phyloP scores from a whole-genome alignment of 2,797 vertebrate genomes.

The Vipera ursinii region DNA sequence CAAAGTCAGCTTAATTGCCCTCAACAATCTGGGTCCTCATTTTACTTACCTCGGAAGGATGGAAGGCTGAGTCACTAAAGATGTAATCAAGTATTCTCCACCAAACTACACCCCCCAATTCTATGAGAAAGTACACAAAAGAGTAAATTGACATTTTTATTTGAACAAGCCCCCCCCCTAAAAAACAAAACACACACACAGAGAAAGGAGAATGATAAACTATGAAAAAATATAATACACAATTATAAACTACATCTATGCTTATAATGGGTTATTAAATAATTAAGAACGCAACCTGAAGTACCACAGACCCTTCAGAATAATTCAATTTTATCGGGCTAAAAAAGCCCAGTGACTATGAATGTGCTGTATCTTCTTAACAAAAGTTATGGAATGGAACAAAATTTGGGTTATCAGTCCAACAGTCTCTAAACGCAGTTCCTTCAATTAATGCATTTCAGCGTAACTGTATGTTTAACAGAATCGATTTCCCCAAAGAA shows the following conservation, averaged over 20 bases:
- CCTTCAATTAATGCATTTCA: slow-evolving; percentile 72
- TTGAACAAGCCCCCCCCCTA: slow-evolving; percentile 67
- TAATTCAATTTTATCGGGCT: slow-evolving; percentile 74
- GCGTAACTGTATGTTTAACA: slow-evolving; percentile 69
- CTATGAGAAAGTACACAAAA: slow-evolving; percentile 56
- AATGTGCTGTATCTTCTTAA: slow-evolving; percentile 75
- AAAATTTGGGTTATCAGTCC: slow-evolving; percentile 73
- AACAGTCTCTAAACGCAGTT: slow-evolving; percentile 70
- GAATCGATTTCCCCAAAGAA: slow-evolving; percentile 62
- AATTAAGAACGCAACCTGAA: slow-evolving; percentile 92
- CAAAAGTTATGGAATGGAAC: slow-evolving; percentile 63
- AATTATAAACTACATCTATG: slow-evolving; percentile 79
- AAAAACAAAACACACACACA: slow-evolving; percentile 67
- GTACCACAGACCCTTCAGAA: slow-evolving; percentile 86
- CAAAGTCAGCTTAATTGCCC: too few species aligned
- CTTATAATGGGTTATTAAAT: slow-evolving; percentile 87
- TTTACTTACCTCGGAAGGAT: too few species aligned
- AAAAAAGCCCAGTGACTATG: slow-evolving; percentile 90
- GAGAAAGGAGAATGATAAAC: slow-evolving; percentile 78
- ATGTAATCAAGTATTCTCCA: neutral
- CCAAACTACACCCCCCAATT: neutral
- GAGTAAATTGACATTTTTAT: slow-evolving; percentile 78
- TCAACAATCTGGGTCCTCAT: too few species aligned
- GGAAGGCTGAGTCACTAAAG: neutral
- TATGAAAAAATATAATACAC: slow-evolving; percentile 76